Percentiles rank a stretch among this genome's conserved stretches.
Evolutionary conservation across 2,113 vertebrate species (phyloP).

Genomic region (Cervus canadensis): DNA sequence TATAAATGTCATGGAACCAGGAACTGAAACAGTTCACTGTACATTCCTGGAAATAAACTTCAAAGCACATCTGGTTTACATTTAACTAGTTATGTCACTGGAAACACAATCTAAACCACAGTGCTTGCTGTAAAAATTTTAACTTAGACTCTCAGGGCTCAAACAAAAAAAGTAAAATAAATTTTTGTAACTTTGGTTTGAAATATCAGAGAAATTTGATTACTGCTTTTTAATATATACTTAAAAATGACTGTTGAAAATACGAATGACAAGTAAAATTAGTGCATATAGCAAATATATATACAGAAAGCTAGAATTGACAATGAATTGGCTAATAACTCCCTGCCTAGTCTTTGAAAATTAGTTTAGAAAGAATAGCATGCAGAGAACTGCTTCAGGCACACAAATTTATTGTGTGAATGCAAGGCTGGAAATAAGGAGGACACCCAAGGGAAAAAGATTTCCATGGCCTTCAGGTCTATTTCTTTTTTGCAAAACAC

Average conservation of each 20-base stretch:
- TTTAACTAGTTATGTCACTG: constrained; percentile 80
- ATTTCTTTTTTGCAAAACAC: neutral
- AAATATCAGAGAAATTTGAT: constrained; percentile 40
- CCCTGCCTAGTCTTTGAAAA: constrained; percentile 35
- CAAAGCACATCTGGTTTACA: constrained; percentile 83
- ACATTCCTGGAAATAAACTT: constrained; percentile 80
- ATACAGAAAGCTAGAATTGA: neutral
- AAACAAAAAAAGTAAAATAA: constrained; percentile 50
- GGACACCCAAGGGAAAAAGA: neutral
- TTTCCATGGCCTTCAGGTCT: neutral
- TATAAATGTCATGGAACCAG: constrained; percentile 71
- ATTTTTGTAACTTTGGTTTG: constrained; percentile 54
- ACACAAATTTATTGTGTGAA: constrained; percentile 17
- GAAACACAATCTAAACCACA: constrained; percentile 77
- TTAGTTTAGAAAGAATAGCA: constrained; percentile 26
- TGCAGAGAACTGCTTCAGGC: constrained; percentile 22
- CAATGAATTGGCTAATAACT: constrained; percentile 16
- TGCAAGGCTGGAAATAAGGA: neutral
- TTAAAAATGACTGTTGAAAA: constrained; percentile 31
- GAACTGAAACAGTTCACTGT: constrained; percentile 73
- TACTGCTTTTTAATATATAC: neutral
- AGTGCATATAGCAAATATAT: neutral
- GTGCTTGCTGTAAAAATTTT: constrained; percentile 74
- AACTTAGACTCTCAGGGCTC: constrained; percentile 65
- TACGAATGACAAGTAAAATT: constrained; percentile 25